Evolutionary conservation across 2,888 invertebrate genomes (phyloP), one percentile per base, ranked within the genome.

Genomic region (Apodemia mormo): DNA sequence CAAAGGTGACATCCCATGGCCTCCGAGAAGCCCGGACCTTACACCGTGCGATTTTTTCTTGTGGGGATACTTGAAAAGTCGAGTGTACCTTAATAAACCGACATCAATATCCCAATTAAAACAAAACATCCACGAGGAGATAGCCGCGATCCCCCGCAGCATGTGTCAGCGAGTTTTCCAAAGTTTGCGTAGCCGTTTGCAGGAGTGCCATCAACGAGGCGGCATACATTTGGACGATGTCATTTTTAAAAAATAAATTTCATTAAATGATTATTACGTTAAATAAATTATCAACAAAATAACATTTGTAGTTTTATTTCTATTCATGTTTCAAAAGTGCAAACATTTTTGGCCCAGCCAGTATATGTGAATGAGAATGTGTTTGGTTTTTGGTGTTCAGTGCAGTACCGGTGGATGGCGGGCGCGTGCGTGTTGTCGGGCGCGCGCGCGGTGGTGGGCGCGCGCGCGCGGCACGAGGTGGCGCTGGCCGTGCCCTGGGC

Each of bases 391-490:
- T 22, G 22, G 22, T 56, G 30, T 22, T 5, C 82, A 92, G 92
- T 91, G 68, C 91, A 91, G 74, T 92, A 89, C 81, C 78, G 78
- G 74, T 84, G 82, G 64, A 77, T 83, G 69, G 75, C 77, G 1
- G 64, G 70, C 8, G 74, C 75, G 8, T 79, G 84, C 2, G 73
- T 70, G 1, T 67, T 91, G 67, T 0, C 9, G 9, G 90, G 89
- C 73, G 82, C 72, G 30, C 79, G 81, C 5, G 71, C 77, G 71
- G 79, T 89, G 65, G 80, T 90, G 61, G 70, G 74, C 0, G 81
- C 74, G 0, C 86, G 89, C 65, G 69, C 79, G 29, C 78, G 78
- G 12, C 89, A 87, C 82, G 2, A 73, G 29, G 56, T 91, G 68
- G 1, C 76, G 64, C 80, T 92, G 77, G 73, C 74, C 12, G 76